Evolutionary conservation across 2,113 vertebrate species (phyloP).

Genomic region (Hemiscyllium ocellatum): DNA sequence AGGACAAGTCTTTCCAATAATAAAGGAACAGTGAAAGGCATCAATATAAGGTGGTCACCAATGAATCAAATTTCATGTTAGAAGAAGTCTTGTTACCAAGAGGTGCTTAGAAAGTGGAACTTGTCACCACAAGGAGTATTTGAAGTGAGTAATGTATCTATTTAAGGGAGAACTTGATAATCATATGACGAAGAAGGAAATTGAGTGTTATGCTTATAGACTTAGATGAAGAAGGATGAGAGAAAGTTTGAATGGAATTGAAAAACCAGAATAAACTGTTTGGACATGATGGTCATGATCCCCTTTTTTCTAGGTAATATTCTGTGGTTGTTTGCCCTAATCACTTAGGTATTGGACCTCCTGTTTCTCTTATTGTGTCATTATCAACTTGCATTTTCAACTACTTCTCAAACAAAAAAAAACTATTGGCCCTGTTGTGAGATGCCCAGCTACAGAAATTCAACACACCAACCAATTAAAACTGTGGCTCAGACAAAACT

Average conservation of each 20-base stretch:
- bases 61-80: neutral
- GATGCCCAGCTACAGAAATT: neutral
- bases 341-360: neutral
- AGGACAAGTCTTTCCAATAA: neutral
- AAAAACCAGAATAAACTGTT: too few relatives aligned
- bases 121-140: neutral
- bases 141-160: neutral
- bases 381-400: neutral
- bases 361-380: neutral
- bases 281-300: too few relatives aligned
- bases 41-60: neutral
- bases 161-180: neutral
- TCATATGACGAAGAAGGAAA: neutral
- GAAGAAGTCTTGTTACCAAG: neutral
- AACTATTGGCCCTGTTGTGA: neutral
- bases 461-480: neutral
- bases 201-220: neutral
- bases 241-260: neutral
- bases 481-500: neutral
- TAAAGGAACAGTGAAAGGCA: neutral
- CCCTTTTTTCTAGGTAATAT: too few relatives aligned
- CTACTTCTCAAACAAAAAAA: neutral
- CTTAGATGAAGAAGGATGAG: neutral
- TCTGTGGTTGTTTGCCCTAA: too few relatives aligned
- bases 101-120: neutral